These are phyloP conservation scores for Eurytoma adleriae DNA, from an alignment of 2,888 invertebrate genomes.

Conservation along the genomic window DNA sequence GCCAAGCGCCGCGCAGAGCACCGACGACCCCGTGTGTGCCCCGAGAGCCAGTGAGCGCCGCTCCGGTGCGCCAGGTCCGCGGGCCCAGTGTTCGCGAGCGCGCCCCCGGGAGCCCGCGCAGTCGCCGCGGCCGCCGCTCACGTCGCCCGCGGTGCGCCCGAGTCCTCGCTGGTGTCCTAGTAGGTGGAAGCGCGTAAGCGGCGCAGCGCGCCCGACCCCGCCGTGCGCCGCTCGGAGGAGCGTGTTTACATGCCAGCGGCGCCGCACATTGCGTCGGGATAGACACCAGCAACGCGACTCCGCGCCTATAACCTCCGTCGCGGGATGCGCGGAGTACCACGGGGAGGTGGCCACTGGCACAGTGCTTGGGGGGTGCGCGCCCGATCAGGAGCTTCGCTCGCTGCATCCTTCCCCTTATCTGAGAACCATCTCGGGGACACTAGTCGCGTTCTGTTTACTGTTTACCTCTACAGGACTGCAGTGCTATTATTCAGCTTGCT, in stretches of 20 bases:
- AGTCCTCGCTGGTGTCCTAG: conserved; percentile 32
- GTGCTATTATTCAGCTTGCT: not conserved
- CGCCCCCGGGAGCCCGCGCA: conserved; percentile 3
- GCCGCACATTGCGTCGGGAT: conserved; percentile 37
- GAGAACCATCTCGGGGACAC: too few relatives aligned
- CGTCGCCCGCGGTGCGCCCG: conserved; percentile 33
- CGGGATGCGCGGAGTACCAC: not conserved
- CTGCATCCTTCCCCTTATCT: not conserved
- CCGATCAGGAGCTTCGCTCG: not conserved
- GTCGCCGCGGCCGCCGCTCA: conserved; percentile 8
- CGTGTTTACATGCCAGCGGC: conserved; percentile 51
- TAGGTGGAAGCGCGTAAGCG: conserved; percentile 44
- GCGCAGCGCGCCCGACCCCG: conserved; percentile 19
- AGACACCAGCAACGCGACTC: not conserved
- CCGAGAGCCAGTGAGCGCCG: not conserved
- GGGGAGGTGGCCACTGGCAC: conserved; percentile 10
- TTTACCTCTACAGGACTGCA: not conserved
- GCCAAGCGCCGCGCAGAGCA: not conserved
- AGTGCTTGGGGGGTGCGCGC: conserved; percentile 19
- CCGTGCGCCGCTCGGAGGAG: conserved; percentile 26
- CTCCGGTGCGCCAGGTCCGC: not conserved
- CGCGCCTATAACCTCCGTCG: conserved; percentile 9
- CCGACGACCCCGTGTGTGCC: conserved; percentile 10
- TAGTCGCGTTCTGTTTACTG: not conserved
- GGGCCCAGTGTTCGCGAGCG: not conserved